Percentiles rank a stretch among this genome's conserved stretches.
These are phyloP conservation scores for Chaetops frenatus DNA, from an alignment of 2,113 vertebrate species.

Conservation along the genomic window DNA sequence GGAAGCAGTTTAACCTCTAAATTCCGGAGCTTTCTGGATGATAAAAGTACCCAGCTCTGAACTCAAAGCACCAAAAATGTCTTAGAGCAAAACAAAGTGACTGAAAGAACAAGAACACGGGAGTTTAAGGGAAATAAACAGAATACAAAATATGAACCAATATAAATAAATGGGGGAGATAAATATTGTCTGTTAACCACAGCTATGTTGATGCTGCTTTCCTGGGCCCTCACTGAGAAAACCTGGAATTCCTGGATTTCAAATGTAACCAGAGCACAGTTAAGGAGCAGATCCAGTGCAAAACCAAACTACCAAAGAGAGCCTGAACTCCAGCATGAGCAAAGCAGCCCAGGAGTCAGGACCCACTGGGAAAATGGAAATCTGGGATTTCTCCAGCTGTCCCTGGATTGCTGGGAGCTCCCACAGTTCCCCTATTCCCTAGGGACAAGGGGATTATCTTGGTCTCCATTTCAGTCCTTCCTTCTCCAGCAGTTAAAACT, in stretches of 20 bases:
- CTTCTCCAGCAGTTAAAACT: neutral
- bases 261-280: neutral
- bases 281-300: neutral
- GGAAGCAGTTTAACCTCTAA: neutral
- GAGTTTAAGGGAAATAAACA: neutral
- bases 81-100: neutral
- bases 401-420: neutral
- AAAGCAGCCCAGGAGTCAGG: neutral
- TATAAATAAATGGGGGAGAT: neutral
- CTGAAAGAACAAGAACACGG: neutral
- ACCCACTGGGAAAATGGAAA: neutral
- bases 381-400: neutral
- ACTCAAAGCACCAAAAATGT: neutral
- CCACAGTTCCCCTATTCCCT: neutral
- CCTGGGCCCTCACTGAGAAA: neutral
- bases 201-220: neutral
- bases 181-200: neutral
- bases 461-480: neutral
- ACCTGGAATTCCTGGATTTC: neutral
- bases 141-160: neutral
- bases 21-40: neutral
- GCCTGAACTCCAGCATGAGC: neutral
- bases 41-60: neutral
- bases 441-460: neutral
- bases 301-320: neutral